Conservation (phyloP, 2,113 vertebrate genomes). For the western clawed frog (Xenopus tropicalis) region UCB_Xtro_10.0 CM004446.2:100435001-100435500, state of each 20-base stretch:
- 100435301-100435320: no score
- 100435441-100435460: no score
- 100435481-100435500: no score
- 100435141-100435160: conserved; percentile 51
- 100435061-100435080: conserved; percentile 1
- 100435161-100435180: conserved; percentile 27
- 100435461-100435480: no score
- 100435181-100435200: conserved; percentile 49
- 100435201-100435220: conserved; percentile 6
- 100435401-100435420: no score
- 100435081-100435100: conserved; percentile 47
- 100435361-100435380: no score
- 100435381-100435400: no score
- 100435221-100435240: conserved; percentile 22
- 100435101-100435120: conserved; percentile 53
- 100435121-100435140: conserved; percentile 59
- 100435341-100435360: no score
- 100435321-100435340: no score
- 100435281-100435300: no score
- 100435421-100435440: no score
- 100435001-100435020: no score
- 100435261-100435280: conserved; percentile 14
- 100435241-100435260: conserved; percentile 23
- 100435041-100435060: neutral
- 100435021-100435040: neutral